Evolutionary conservation across 2,888 invertebrate genomes (phyloP).

Genomic region (Rhorus exstirpatorius): DNA sequence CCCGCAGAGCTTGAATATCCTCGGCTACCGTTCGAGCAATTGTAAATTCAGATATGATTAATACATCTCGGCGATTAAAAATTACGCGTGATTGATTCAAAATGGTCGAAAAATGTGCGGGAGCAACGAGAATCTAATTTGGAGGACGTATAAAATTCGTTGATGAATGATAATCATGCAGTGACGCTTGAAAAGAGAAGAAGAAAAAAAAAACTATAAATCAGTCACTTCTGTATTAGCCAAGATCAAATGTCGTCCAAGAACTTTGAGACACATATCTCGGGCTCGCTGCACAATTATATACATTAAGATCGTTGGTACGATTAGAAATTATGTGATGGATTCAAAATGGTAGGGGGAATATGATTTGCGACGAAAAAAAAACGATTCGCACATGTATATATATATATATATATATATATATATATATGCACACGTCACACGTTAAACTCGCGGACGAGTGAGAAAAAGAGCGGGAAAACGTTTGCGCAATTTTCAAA

Average conservation of each 20-base stretch:
- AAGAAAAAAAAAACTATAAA: constrained; percentile 9
- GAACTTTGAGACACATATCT: constrained; percentile 11
- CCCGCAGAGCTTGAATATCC: too few species aligned
- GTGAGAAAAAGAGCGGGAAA: constrained; percentile 5
- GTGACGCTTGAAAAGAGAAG: not conserved
- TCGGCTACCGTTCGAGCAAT: too few species aligned
- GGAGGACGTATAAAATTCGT: constrained; percentile 24
- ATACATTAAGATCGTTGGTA: constrained; percentile 37
- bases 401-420: too few species aligned
- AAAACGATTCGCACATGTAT: constrained; percentile 10
- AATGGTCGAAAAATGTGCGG: constrained; percentile 29
- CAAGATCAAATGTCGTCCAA: constrained; percentile 14
- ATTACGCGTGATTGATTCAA: constrained; percentile 39
- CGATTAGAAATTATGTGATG: constrained; percentile 41
- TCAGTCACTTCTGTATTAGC: constrained; percentile 19
- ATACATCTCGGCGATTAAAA: too few species aligned
- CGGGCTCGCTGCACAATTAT: constrained; percentile 4
- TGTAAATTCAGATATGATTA: too few species aligned
- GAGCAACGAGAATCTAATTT: not conserved
- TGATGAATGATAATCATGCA: not conserved
- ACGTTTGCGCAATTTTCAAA: constrained; percentile 42
- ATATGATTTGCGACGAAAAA: constrained; percentile 10
- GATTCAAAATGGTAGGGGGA: not conserved
- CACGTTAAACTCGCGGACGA: too few species aligned
- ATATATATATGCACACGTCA: too few species aligned